Conservation (phyloP, 2,113 vertebrate genomes). For the Neopipo cinnamomea region DNA sequence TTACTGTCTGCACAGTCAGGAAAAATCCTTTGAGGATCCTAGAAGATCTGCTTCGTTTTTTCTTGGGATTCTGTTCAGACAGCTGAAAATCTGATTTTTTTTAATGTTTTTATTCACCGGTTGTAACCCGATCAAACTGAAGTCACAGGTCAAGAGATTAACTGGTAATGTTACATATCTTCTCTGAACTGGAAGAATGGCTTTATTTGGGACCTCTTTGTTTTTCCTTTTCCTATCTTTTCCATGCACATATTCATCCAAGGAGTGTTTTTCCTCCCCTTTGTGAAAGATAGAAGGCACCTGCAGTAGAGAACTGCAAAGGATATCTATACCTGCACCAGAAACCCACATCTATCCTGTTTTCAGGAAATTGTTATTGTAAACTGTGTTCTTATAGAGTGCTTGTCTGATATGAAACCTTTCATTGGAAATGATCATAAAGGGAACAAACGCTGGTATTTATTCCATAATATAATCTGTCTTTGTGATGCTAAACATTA, state of each 20-base stretch:
- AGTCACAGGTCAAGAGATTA: not conserved
- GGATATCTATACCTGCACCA: not conserved
- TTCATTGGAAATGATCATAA: not conserved
- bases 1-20: not conserved
- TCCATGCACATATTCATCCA: not conserved
- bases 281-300: not conserved
- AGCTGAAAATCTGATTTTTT: not conserved
- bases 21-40: not conserved
- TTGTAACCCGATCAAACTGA: not conserved
- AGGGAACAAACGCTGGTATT: not conserved
- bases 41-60: not conserved
- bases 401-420: not conserved
- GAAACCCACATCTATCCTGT: not conserved
- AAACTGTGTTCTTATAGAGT: not conserved
- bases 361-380: not conserved
- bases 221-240: not conserved
- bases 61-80: not conserved
- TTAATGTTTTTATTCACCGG: not conserved
- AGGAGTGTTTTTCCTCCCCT: not conserved
- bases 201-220: not conserved
- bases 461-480: not conserved
- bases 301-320: not conserved
- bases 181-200: not conserved
- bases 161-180: fast-evolving
- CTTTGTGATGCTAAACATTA: not conserved